Evolutionary conservation across 2,888 invertebrate genomes (phyloP).

Genomic region (Brachyopa scutellaris): DNA sequence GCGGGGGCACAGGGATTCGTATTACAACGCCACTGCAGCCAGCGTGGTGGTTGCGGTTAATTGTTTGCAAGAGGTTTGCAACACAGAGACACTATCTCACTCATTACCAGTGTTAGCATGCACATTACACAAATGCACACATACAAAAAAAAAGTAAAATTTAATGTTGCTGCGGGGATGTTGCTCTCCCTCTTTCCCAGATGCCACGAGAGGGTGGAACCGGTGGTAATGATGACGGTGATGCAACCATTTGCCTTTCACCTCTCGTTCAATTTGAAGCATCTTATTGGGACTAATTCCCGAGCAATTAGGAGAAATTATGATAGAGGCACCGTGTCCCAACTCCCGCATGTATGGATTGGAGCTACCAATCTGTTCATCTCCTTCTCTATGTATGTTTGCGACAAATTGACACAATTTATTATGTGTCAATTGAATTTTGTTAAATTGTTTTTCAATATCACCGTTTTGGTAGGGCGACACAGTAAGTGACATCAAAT

Average conservation of each 20-base stretch:
- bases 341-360: slow-evolving; percentile 60
- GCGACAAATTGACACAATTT: slow-evolving; percentile 70
- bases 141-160: not conserved
- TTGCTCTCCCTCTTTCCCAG: not conserved
- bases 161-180: not conserved
- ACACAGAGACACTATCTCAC: slow-evolving; percentile 11
- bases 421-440: slow-evolving; percentile 69
- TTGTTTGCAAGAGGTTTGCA: slow-evolving; percentile 54
- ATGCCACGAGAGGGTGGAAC: slow-evolving; percentile 29
- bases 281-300: slow-evolving; percentile 68
- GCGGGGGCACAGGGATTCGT: slow-evolving; percentile 39
- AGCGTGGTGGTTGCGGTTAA: slow-evolving; percentile 65
- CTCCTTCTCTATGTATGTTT: too few relatives aligned
- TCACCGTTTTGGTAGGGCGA: not conserved
- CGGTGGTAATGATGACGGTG: not conserved
- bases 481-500: slow-evolving; percentile 46
- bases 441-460: slow-evolving; percentile 59
- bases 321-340: slow-evolving; percentile 46
- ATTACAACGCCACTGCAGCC: slow-evolving; percentile 13
- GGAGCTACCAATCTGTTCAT: slow-evolving; percentile 28
- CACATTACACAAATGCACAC: not conserved
- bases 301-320: slow-evolving; percentile 53
- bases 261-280: slow-evolving; percentile 46
- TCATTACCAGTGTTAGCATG: not conserved
- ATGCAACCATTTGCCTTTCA: slow-evolving; percentile 39